Evolutionary conservation across 2,113 vertebrate species (phyloP).

Genomic region (Macaca nemestrina): DNA sequence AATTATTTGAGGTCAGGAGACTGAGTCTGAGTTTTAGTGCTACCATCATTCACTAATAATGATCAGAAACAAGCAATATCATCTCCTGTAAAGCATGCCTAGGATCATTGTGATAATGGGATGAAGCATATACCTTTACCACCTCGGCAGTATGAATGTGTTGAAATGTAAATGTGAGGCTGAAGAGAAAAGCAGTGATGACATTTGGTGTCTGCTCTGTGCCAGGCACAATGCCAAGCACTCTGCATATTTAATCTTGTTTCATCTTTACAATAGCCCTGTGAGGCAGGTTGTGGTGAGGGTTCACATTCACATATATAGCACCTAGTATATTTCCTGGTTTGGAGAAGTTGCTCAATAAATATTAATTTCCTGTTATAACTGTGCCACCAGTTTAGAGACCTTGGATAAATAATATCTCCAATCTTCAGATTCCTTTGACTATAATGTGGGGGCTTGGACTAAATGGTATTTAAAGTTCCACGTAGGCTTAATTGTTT

Average conservation of each 20-base stretch:
- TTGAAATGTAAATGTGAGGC: neutral
- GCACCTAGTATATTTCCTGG: neutral
- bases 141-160: neutral
- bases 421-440: neutral
- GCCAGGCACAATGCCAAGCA: neutral
- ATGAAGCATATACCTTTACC: neutral
- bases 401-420: neutral
- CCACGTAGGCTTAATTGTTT: neutral
- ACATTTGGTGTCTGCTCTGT: neutral
- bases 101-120: neutral
- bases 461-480: neutral
- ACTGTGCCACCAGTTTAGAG: neutral
- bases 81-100: neutral
- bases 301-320: neutral
- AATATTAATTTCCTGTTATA: neutral
- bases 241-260: too few species aligned
- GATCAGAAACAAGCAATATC: neutral
- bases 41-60: neutral
- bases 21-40: neutral
- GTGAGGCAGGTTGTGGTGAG: neutral
- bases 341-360: neutral
- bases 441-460: neutral
- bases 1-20: neutral
- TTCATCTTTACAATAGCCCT: neutral
- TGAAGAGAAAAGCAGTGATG: neutral